phyloP scores from a whole-genome alignment of 1,140 invertebrate genomes.

The Hyles euphorbiae region DNA sequence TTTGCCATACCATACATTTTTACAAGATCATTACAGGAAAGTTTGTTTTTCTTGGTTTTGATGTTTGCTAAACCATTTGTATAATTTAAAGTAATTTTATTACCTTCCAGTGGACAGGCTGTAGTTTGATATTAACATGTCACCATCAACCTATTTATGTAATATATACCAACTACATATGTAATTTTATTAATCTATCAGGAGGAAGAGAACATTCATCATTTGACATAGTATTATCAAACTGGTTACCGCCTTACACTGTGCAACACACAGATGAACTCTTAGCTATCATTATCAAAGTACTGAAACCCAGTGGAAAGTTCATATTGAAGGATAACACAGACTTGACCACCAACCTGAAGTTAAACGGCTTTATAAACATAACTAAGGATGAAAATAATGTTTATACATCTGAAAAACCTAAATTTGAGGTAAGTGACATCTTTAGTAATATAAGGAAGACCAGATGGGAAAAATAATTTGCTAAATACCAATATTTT shows the following conservation, averaged over 20 bases:
- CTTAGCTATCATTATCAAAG: conserved; percentile 74
- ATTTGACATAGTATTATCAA: conserved; percentile 78
- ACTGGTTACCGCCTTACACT: conserved; percentile 61
- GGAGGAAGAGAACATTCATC: conserved; percentile 74
- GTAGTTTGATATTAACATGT: too few species aligned
- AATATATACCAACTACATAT: too few species aligned
- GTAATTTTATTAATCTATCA: conserved; percentile 30
- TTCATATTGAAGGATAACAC: conserved; percentile 59
- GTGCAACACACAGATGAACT: conserved; percentile 69
- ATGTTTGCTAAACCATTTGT: too few species aligned
- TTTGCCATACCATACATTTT: too few species aligned
- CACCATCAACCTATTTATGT: too few species aligned
- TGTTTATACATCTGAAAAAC: conserved; percentile 77
- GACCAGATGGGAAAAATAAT: too few species aligned
- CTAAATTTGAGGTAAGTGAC: conserved; percentile 81
- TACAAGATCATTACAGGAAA: too few species aligned
- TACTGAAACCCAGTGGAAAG: conserved; percentile 78
- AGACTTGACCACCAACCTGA: conserved; percentile 74
- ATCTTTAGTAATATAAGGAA: conserved; percentile 26
- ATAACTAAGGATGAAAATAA: conserved; percentile 56
- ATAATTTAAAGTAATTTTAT: too few species aligned
- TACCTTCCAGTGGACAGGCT: too few species aligned
- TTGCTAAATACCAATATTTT: too few species aligned
- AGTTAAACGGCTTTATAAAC: conserved; percentile 80
- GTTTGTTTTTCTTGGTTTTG: too few species aligned